Evolutionary conservation across 2,797 vertebrate species (phyloP).

Genomic region (Acridotheres tristis): DNA sequence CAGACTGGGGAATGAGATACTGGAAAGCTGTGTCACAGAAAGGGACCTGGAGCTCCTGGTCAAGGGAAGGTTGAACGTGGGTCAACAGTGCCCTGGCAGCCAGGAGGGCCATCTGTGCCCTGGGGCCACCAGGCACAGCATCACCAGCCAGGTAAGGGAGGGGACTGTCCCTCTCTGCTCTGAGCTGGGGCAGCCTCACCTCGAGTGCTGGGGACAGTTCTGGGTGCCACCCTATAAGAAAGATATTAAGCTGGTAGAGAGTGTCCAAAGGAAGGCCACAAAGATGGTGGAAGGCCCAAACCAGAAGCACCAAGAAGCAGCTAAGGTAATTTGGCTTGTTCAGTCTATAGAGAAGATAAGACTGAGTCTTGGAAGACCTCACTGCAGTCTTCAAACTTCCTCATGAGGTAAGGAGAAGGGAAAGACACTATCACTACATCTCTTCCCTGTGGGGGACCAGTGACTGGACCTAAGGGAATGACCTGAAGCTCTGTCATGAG

Average conservation of each 20-base stretch:
- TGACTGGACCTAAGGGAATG: not conserved
- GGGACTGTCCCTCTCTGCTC: not conserved
- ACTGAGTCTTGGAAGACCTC: not conserved
- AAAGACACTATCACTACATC: too few relatives aligned
- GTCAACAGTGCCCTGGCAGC: not conserved
- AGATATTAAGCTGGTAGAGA: not conserved
- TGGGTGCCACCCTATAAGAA: too few relatives aligned
- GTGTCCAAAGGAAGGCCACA: not conserved
- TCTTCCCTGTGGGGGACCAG: not conserved
- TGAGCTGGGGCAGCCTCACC: not conserved
- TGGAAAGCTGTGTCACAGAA: not conserved
- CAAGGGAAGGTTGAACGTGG: fast-evolving
- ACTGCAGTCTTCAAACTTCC: not conserved
- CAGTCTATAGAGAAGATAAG: not conserved
- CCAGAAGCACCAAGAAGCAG: fast-evolving
- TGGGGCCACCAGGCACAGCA: not conserved
- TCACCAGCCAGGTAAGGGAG: fast-evolving
- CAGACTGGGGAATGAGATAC: not conserved
- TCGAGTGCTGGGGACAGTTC: fast-evolving
- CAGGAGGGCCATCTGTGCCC: fast-evolving
- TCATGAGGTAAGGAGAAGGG: not conserved
- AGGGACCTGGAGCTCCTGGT: not conserved
- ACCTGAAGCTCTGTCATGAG: not conserved
- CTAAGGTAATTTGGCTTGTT: not conserved
- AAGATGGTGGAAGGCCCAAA: not conserved